Evolutionary conservation across 2,113 vertebrate genomes (phyloP).

Genomic region (Salminus brasiliensis): DNA sequence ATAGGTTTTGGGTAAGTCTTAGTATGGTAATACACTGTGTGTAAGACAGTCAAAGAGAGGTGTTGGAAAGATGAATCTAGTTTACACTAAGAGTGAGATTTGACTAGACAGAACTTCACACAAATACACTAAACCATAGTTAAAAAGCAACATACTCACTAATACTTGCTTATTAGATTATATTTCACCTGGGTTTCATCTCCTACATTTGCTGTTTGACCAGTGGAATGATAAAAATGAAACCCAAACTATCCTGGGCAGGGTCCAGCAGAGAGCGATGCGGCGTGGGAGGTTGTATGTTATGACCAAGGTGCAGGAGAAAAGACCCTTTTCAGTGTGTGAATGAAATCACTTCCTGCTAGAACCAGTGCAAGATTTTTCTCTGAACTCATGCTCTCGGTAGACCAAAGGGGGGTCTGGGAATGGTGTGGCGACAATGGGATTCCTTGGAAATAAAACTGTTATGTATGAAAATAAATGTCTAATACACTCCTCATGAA

Average conservation of each 20-base stretch:
- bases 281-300: neutral
- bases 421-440: neutral
- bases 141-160: neutral
- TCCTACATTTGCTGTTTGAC: neutral
- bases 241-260: neutral
- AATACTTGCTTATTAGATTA: neutral
- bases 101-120: no score
- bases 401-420: neutral
- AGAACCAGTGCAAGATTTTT: neutral
- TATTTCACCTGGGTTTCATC: neutral
- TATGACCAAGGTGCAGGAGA: slow-evolving; percentile 1
- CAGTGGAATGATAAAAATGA: slow-evolving; percentile 7
- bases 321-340: slow-evolving; percentile 1
- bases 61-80: no score
- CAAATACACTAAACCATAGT: no score
- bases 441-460: neutral
- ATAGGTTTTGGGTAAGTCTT: no score
- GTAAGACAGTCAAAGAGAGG: no score
- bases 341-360: slow-evolving; percentile 28
- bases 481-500: neutral
- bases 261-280: neutral
- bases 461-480: neutral
- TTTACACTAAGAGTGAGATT: no score
- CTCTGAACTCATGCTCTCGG: neutral
- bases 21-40: no score